Conservation (phyloP, 2,888 invertebrate species). For the Zhuqinia jingwanae region DNA sequence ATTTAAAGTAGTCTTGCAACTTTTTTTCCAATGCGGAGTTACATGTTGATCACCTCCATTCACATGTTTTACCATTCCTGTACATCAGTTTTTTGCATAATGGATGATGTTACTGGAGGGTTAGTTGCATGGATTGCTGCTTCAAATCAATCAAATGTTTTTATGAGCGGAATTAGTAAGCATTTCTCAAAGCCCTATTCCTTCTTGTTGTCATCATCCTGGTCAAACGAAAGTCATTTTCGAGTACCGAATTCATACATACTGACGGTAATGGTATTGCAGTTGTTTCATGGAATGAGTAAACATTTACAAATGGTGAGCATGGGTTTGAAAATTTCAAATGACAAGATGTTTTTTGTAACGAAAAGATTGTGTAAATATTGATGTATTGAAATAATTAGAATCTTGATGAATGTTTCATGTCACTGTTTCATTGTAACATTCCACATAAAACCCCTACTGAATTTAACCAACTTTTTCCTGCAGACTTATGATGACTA, state of each 20-base stretch:
- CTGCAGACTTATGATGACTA: too few relatives aligned
- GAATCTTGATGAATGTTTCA: too few relatives aligned
- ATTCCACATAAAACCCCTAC: too few relatives aligned
- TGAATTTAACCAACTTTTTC: too few relatives aligned
- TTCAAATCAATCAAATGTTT: neutral
- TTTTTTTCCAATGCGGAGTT: neutral
- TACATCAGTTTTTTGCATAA: neutral
- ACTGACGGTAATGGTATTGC: neutral
- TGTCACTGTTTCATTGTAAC: too few relatives aligned
- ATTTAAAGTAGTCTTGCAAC: too few relatives aligned
- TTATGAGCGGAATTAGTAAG: neutral
- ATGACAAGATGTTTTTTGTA: too few relatives aligned
- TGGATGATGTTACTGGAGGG: neutral
- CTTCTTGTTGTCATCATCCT: neutral
- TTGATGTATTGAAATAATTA: too few relatives aligned
- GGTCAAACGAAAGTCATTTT: neutral
- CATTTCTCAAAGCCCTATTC: neutral
- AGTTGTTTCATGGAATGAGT: neutral
- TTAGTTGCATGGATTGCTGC: too few relatives aligned
- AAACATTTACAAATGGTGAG: conserved; percentile 5
- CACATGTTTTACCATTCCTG: neutral
- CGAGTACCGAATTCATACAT: neutral
- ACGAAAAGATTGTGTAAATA: too few relatives aligned
- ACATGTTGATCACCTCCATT: neutral
- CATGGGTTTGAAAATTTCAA: too few relatives aligned